phyloP scores from a whole-genome alignment of 1,140 invertebrate species.

The Papilio machaon region DNA sequence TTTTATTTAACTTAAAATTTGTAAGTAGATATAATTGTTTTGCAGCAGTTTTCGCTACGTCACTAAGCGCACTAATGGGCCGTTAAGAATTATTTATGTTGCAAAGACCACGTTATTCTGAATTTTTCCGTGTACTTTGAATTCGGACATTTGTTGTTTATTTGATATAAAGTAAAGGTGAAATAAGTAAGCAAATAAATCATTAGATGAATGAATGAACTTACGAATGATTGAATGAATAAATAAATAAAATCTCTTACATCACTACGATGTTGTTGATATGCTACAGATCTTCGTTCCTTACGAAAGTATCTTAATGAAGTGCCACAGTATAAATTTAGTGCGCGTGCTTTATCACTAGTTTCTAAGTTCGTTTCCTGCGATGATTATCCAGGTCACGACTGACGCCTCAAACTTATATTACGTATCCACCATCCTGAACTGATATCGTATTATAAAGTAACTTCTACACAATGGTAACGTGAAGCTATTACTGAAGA shows the following conservation, averaged over 20 bases:
- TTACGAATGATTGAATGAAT: background rate
- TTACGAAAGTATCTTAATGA: conserved; percentile 27
- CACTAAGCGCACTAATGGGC: conserved; percentile 7
- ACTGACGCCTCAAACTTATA: background rate
- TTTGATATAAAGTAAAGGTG: too few relatives aligned
- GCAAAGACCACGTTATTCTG: background rate
- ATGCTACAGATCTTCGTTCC: background rate
- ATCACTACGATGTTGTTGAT: conserved; percentile 5
- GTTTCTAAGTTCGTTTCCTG: conserved; percentile 15
- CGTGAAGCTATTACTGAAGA: too few relatives aligned
- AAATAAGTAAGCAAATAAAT: too few relatives aligned
- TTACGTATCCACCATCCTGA: background rate
- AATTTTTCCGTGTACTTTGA: too few relatives aligned
- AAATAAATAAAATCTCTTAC: background rate
- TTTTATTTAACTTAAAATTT: background rate
- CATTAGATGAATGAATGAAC: background rate
- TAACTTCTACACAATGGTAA: background rate
- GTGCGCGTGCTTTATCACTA: conserved; percentile 32
- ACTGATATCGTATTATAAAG: background rate
- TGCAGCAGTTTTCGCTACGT: background rate
- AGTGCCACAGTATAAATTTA: conserved; percentile 18
- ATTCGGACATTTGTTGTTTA: too few relatives aligned
- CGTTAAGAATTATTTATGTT: conserved; percentile 14
- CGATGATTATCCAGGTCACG: conserved; percentile 12
- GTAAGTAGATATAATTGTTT: conserved; percentile 19